phyloP scores from a whole-genome alignment of 2,113 vertebrate genomes.

The Lota lota region DNA sequence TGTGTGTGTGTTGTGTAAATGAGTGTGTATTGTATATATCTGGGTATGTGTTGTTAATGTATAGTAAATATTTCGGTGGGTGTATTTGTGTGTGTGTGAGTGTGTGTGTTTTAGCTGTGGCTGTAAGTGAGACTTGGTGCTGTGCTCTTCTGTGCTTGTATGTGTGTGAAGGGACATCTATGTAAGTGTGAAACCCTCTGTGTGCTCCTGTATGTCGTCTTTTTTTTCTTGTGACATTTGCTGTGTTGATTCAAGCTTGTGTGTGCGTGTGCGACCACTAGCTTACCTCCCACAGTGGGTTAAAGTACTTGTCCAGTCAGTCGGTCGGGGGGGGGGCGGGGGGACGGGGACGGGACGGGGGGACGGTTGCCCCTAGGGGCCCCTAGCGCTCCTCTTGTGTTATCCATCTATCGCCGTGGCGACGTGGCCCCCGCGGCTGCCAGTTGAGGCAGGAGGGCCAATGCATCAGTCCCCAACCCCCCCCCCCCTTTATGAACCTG shows the following conservation, averaged over 20 bases:
- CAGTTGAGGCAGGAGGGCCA: too few relatives aligned
- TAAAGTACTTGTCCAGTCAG: slow-evolving; percentile 47
- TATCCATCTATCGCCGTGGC: slow-evolving; percentile 75
- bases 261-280: not conserved
- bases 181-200: not conserved
- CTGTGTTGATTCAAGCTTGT: too few relatives aligned
- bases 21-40: not conserved
- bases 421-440: slow-evolving; percentile 35
- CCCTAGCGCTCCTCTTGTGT: slow-evolving; percentile 57
- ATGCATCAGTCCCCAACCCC: too few relatives aligned
- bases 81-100: not conserved
- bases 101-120: not conserved
- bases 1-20: not conserved
- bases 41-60: not conserved
- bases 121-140: not conserved
- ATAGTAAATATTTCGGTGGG: not conserved
- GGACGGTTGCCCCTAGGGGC: slow-evolving; percentile 38
- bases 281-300: slow-evolving; percentile 36
- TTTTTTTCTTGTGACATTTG: too few relatives aligned
- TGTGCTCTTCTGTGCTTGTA: not conserved
- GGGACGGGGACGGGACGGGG: not conserved
- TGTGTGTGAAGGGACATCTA: not conserved
- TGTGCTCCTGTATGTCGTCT: too few relatives aligned
- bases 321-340: not conserved
- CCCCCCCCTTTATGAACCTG: too few relatives aligned